Evolutionary conservation across 2,113 vertebrate genomes (phyloP).

Genomic region (Heliornis fulica): DNA sequence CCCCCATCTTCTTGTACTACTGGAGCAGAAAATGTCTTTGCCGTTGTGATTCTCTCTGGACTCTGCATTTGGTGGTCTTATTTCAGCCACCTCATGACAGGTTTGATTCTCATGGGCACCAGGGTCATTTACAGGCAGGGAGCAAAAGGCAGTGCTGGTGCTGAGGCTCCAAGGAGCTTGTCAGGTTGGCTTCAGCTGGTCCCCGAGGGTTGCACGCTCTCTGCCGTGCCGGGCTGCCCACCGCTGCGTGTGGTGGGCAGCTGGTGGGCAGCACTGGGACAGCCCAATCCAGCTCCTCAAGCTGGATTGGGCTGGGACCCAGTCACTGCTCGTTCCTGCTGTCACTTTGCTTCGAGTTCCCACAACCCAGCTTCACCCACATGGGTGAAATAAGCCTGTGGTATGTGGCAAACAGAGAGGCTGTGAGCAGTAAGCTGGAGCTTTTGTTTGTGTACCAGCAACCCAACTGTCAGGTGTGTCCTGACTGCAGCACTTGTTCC

Average conservation of each 20-base stretch:
- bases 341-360: not conserved
- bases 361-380: not conserved
- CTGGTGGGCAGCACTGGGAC: too few relatives aligned
- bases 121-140: not conserved
- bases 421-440: not conserved
- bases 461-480: not conserved
- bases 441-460: not conserved
- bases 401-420: not conserved
- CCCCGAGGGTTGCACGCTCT: not conserved
- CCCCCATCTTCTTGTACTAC: not conserved
- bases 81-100: not conserved
- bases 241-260: too few relatives aligned
- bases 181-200: not conserved
- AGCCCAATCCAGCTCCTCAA: too few relatives aligned
- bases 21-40: conserved; percentile 16
- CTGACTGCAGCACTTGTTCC: not conserved
- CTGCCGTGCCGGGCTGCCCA: not conserved
- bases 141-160: not conserved
- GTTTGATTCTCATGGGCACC: not conserved
- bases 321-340: not conserved
- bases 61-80: not conserved
- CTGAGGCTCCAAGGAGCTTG: not conserved
- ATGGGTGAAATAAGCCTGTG: not conserved
- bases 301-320: not conserved
- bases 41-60: not conserved